These are phyloP conservation scores for Clinocottus analis DNA, from an alignment of 2,113 vertebrate species.

Conservation along the genomic window DNA sequence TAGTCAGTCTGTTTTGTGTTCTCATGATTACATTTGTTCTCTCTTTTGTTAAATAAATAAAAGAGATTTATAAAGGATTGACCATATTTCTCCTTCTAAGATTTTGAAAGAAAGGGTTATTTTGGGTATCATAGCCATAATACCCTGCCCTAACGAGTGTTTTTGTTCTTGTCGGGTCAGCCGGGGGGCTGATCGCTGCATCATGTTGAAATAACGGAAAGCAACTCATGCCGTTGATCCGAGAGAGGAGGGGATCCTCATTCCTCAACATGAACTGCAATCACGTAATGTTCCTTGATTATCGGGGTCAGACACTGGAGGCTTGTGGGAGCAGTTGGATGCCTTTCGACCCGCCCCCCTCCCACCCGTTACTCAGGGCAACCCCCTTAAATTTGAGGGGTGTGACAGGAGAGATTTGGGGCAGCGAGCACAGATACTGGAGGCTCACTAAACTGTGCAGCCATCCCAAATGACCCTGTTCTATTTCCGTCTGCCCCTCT, in stretches of 20 bases:
- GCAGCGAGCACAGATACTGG: slow-evolving; percentile 20
- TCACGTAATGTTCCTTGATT: not conserved
- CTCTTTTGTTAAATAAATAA: not conserved
- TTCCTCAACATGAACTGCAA: not conserved
- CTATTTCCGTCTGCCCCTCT: slow-evolving; percentile 61
- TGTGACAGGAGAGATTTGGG: slow-evolving; percentile 30
- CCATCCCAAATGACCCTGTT: slow-evolving; percentile 46
- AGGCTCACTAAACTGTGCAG: slow-evolving; percentile 58
- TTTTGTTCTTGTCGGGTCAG: not conserved
- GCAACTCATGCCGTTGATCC: not conserved
- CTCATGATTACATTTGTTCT: not conserved
- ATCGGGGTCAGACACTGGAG: not conserved
- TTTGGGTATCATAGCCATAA: not conserved
- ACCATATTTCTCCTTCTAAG: not conserved
- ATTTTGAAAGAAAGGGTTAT: not conserved
- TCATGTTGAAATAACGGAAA: not conserved
- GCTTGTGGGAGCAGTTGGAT: not conserved
- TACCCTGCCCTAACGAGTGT: not conserved
- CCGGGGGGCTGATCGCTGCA: not conserved
- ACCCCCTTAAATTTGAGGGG: slow-evolving; percentile 30
- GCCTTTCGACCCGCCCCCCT: not conserved
- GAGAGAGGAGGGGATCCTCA: not conserved
- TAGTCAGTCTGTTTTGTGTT: not conserved
- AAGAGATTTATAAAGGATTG: not conserved
- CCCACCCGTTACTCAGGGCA: slow-evolving; percentile 5